Conservation (phyloP, 2,797 vertebrate genomes). For the Botia kubotai region DNA sequence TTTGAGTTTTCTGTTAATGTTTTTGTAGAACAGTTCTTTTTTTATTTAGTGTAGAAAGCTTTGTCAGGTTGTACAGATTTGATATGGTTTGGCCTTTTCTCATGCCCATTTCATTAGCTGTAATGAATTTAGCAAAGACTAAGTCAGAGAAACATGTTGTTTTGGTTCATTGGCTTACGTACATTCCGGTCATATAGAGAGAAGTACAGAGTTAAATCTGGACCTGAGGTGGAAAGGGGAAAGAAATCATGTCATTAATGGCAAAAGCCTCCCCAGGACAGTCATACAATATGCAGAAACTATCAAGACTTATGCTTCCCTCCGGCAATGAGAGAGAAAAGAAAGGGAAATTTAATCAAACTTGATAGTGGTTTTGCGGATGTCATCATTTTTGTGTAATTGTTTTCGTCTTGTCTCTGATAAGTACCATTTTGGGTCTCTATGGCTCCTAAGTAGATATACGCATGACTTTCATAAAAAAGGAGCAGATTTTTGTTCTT, state of each 20-base stretch:
- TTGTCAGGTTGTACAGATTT: background rate
- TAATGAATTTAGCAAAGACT: conserved; percentile 31
- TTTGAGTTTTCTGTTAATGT: too few relatives aligned
- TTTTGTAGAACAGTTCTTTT: background rate
- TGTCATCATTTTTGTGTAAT: conserved; percentile 42
- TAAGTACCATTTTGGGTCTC: conserved; percentile 34
- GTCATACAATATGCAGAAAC: conserved; percentile 38
- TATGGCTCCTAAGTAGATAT: background rate
- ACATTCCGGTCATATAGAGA: conserved; percentile 4
- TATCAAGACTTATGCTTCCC: conserved; percentile 14
- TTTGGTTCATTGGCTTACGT: background rate
- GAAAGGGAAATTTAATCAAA: conserved; percentile 46
- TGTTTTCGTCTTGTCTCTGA: conserved; percentile 22
- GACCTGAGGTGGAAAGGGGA: conserved; percentile 5
- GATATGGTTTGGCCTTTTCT: conserved; percentile 1
- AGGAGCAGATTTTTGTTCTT: background rate
- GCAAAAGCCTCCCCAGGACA: conserved; percentile 36
- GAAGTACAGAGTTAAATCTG: conserved; percentile 22
- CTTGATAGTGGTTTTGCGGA: conserved; percentile 23
- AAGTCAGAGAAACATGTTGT: background rate
- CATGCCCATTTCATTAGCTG: conserved; percentile 18
- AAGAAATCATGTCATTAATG: conserved; percentile 36
- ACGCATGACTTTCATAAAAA: background rate
- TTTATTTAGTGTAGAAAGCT: background rate
- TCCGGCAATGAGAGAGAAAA: background rate